These are phyloP conservation scores for Dendropsophus ebraccatus DNA, from an alignment of 2,113 vertebrate genomes.

Conservation along the genomic window DNA sequence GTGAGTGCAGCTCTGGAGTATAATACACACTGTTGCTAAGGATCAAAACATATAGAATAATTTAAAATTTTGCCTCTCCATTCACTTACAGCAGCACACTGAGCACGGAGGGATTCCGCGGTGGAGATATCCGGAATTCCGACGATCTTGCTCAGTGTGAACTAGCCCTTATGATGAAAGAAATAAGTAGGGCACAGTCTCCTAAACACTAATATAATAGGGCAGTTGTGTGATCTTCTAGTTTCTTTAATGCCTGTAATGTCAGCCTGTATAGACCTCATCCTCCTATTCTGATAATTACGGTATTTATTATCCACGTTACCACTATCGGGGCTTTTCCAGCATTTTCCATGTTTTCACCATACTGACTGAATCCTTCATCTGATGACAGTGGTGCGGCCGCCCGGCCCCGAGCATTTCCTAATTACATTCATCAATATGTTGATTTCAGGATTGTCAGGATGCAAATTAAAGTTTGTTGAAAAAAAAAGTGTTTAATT, in stretches of 20 bases:
- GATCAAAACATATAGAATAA: no score
- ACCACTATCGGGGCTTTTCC: background rate
- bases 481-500: slow-evolving; percentile 57
- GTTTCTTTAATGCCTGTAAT: background rate
- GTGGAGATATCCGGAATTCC: no score
- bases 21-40: no score
- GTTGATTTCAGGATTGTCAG: slow-evolving; percentile 57
- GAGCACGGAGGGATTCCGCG: no score
- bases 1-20: no score
- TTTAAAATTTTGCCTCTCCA: no score
- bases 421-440: slow-evolving; percentile 46
- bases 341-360: background rate
- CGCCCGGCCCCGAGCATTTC: background rate
- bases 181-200: no score
- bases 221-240: background rate
- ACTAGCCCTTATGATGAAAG: no score
- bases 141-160: no score
- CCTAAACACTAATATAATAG: no score
- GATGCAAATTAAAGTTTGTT: slow-evolving; percentile 59
- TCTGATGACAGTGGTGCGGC: background rate
- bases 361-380: background rate
- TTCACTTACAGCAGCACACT: no score
- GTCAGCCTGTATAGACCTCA: background rate
- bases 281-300: background rate
- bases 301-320: background rate